Evolutionary conservation across 2,888 invertebrate species (phyloP), one percentile per base, ranked within the genome.

Genomic region (Dynastes maya): DNA sequence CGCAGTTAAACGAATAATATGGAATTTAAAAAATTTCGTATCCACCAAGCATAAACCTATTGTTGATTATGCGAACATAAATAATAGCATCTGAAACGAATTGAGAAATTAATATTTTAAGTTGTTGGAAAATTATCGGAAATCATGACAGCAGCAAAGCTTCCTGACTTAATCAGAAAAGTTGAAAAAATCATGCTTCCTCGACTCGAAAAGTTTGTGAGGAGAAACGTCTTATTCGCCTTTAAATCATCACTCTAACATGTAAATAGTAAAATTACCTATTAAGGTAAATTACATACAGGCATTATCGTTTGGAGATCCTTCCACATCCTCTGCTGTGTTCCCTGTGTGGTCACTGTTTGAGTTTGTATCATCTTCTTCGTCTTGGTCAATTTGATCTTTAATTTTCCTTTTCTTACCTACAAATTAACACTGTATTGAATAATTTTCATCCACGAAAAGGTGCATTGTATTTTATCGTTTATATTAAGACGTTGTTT

Each of bases 381-480:
- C 45, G 8, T 45, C 8, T 80, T 84, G 81, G 80, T 80, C 51
- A 63, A 82, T 80, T 53, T 77, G 81, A 77, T 81, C 83, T 55
- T 81, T 84, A 65, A 84, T 85, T 80, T 85, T 87, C 82, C 84
- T 86, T 82, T 80, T 81, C 81, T 83, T 85, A 82, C 85, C 85
- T 82, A 74, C 68, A 83, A 82, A 79, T 79, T 40, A 45, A 2
- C 8, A 55, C 8, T 53, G 53, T 2, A 76, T 45, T 40, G 3
- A 51, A 29, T 16, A 51, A 27, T 32, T 37, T 51, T 9, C 11
- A 27, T 27, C 29, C 29, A 29, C 6, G n/a, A 32, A 32, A 5
- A 32, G 32, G 5, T 5, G 4, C 32, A 32, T 32, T 3, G 3
- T 32, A 32, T 32, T 32, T 32, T 32, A 32, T 32, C 3, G 5